Evolutionary conservation across 2,888 invertebrate species (phyloP), one percentile per base, ranked within the genome.

Genomic region (Heliconius cydno): DNA sequence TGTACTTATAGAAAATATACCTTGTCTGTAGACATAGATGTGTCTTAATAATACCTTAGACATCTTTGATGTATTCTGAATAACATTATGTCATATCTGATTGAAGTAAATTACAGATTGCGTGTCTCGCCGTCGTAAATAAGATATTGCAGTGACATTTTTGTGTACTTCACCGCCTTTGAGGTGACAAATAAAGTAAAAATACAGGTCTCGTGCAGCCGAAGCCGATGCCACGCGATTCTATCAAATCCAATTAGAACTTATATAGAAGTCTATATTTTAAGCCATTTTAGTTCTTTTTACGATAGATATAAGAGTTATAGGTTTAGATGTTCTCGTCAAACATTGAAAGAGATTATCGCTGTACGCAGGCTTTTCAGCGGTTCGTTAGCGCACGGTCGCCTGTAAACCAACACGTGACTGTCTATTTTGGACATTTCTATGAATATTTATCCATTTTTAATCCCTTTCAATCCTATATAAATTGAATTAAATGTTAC

Each of bases 141-240:
- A 34, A 73, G 34, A 60, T 57, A 60, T 57, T 3, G 34, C 66
- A 73, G 52, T 67, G 34, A 73, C 57, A 73, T 60, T 34, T 60
- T 60, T 60, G 72, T 57, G 34, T 73, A 34, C 73, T 38, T 73
- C 57, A 60, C 60, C n/a, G 57, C 73, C 34, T 73, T 60, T 73
- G 65, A 74, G 60, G 82, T 77, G 60, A 63, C 66, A 63, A 74
- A 74, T 68, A 74, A 67, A 70, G 38, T 68, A 68, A 78, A 66
- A 73, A 19, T n/a, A 38, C 25, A 41, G 57, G 82, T 83, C 85
- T 81, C 85, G 85, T 85, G 84, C 75, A 71, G 68, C 76, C 65
- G 85, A 86, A 86, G 85, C 85, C 85, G 65, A 70, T 41, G 79
- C 79, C 83, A 84, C 82, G 84, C 79, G 83, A 79, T 80, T 41